These are phyloP conservation scores for Gymnosoma rotundatum DNA, from an alignment of 2,888 invertebrate genomes.

Conservation along the genomic window DNA sequence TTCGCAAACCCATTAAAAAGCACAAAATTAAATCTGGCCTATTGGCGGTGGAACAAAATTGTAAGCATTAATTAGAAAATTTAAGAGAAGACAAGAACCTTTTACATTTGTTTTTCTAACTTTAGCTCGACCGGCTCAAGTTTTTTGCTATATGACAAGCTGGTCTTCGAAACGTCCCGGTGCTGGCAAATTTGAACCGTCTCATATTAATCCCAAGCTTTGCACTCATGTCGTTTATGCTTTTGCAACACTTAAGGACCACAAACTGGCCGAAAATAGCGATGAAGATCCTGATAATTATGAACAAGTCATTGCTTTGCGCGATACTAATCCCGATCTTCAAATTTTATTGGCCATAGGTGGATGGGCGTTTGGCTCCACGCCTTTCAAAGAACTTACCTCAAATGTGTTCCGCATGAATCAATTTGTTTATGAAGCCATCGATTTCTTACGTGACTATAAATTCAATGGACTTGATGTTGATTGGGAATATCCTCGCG, in stretches of 20 bases:
- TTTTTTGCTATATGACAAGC: conserved; percentile 97
- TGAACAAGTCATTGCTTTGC: conserved; percentile 90
- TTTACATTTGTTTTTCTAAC: conserved; percentile 57
- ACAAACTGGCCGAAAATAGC: conserved; percentile 90
- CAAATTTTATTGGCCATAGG: conserved; percentile 95
- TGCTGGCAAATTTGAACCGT: conserved; percentile 93
- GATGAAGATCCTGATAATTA: conserved; percentile 94
- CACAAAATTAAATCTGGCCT: conserved; percentile 84
- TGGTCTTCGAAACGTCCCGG: conserved; percentile 97
- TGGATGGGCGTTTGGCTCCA: conserved; percentile 98
- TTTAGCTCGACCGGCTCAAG: conserved; percentile 91
- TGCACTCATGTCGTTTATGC: conserved; percentile 98
- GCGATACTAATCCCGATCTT: conserved; percentile 93
- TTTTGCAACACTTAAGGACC: conserved; percentile 94
- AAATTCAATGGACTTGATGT: conserved; percentile 96
- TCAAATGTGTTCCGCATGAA: conserved; percentile 96
- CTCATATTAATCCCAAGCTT: conserved; percentile 92
- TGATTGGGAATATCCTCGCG: conserved; percentile 97
- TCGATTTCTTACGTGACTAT: conserved; percentile 94
- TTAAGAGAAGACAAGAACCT: neutral
- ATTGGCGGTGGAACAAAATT: conserved; percentile 84
- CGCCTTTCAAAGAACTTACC: conserved; percentile 95
- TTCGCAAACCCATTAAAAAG: conserved; percentile 86
- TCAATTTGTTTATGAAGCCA: conserved; percentile 96
- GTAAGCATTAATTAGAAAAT: conserved; percentile 82